Conservation (phyloP, 2,113 vertebrate genomes). For the Fulica atra region DNA sequence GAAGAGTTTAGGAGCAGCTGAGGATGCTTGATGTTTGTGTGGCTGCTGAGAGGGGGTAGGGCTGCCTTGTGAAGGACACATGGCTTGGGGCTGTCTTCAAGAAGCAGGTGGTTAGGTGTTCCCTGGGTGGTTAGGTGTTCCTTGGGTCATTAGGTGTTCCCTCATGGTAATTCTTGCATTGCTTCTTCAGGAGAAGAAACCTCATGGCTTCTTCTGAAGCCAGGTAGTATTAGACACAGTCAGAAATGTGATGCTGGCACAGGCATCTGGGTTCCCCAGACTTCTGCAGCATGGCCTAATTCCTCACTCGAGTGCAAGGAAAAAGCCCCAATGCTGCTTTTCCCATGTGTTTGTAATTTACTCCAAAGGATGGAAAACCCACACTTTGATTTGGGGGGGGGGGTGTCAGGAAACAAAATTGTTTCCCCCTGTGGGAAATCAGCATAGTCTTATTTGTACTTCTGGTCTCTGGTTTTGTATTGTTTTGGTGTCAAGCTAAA, state of each 20-base stretch:
- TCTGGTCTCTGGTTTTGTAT: background rate
- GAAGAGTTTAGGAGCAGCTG: background rate
- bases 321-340: background rate
- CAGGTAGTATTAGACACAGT: background rate
- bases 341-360: background rate
- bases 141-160: background rate
- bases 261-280: background rate
- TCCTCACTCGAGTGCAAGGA: background rate
- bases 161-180: accelerated
- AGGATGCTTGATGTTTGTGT: background rate
- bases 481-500: background rate
- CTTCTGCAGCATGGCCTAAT: accelerated
- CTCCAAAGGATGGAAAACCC: background rate
- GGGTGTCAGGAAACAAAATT: background rate
- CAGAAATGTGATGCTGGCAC: background rate
- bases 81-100: background rate
- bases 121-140: accelerated
- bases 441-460: background rate
- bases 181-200: background rate
- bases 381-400: background rate
- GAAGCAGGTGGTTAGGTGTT: background rate
- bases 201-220: background rate
- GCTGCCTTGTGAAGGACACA: background rate
- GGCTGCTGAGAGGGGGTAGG: background rate
- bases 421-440: background rate